phyloP scores from a whole-genome alignment of 2,888 invertebrate genomes.

The Tetragnatha montana region DNA sequence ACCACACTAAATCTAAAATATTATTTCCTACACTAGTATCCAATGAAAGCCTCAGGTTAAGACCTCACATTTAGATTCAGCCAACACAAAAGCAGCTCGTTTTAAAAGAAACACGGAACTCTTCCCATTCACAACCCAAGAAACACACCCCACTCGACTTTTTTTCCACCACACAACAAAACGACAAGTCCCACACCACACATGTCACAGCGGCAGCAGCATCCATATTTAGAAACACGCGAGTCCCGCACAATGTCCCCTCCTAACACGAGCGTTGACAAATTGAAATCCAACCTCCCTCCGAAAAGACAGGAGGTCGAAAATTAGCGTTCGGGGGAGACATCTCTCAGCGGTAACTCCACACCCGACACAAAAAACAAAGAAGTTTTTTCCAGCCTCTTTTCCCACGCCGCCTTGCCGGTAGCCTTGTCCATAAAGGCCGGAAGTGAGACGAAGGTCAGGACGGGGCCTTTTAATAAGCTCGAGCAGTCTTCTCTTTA shows the following conservation, averaged over 20 bases:
- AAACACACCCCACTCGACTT: too few relatives aligned
- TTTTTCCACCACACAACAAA: too few relatives aligned
- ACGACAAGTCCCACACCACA: too few relatives aligned
- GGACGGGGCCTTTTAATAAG: conserved; percentile 41
- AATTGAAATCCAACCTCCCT: background rate
- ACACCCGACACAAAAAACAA: conserved; percentile 52
- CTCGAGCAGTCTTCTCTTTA: conserved; percentile 10
- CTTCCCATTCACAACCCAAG: too few relatives aligned
- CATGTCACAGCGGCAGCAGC: too few relatives aligned
- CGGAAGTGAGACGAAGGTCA: conserved; percentile 64
- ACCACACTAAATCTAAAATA: too few relatives aligned
- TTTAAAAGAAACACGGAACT: too few relatives aligned
- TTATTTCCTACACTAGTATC: too few relatives aligned
- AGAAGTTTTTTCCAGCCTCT: conserved; percentile 12
- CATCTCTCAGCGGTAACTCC: conserved; percentile 27
- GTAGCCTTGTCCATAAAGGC: conserved; percentile 50
- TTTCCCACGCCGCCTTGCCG: conserved; percentile 52
- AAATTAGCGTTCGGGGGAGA: background rate
- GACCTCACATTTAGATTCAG: too few relatives aligned
- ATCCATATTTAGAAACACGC: too few relatives aligned
- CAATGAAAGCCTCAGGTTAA: too few relatives aligned
- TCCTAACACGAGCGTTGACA: background rate
- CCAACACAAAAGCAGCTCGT: too few relatives aligned
- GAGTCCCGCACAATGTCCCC: background rate
- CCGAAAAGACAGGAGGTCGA: background rate